These are phyloP conservation scores for Nymphalis polychloros DNA, from an alignment of 2,888 invertebrate genomes.

Conservation along the genomic window DNA sequence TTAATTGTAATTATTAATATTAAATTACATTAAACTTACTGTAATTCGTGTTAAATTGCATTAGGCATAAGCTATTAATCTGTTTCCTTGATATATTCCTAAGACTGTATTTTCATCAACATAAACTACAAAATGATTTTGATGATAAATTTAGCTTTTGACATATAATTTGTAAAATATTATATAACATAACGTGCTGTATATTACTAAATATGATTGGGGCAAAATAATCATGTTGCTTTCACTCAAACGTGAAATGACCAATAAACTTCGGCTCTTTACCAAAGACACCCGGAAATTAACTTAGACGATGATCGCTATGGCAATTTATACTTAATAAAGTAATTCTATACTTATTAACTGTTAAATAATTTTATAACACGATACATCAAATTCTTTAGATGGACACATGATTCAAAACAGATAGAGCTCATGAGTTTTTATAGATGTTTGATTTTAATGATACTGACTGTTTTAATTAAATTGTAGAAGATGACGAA, in stretches of 20 bases:
- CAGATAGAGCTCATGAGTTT: not conserved
- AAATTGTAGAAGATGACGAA: no score
- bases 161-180: slow-evolving; percentile 15
- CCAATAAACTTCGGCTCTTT: slow-evolving; percentile 39
- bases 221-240: slow-evolving; percentile 61
- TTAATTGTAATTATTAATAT: no score
- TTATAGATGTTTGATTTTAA: no score
- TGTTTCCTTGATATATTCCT: no score
- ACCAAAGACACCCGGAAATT: slow-evolving; percentile 16
- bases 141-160: slow-evolving; percentile 1
- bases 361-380: not conserved
- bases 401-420: not conserved
- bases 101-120: not conserved
- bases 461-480: no score
- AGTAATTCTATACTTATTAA: not conserved
- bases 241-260: slow-evolving; percentile 54
- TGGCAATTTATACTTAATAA: slow-evolving; percentile 8
- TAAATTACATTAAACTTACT: no score
- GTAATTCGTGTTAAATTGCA: no score
- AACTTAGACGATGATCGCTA: slow-evolving; percentile 7
- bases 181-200: slow-evolving; percentile 18
- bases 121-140: not conserved
- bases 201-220: slow-evolving; percentile 39
- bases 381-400: not conserved
- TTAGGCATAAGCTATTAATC: no score